Evolutionary conservation across 1,140 invertebrate genomes (phyloP), one percentile per base, ranked within the genome.

Genomic region (Eciton burchellii): DNA sequence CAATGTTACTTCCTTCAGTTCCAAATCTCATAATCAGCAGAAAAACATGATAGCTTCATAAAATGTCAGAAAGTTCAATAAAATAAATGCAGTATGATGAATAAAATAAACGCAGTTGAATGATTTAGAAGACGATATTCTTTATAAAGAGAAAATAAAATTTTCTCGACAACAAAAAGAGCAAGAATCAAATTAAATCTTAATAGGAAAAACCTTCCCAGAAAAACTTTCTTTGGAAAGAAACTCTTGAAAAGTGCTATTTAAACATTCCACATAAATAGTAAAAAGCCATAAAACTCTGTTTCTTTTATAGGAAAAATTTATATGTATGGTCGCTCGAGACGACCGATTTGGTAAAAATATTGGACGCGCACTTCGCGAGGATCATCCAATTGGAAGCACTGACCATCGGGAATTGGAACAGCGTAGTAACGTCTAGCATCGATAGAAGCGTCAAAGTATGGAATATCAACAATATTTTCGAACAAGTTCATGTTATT

Each of bases 401-500:
- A 0, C 91, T 98, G 8, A 98, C 97, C 16, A 95, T 98, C 57
- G 97, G 97, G 1, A 96, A 97, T 81, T 98, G 98, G 97, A 99
- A 99, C 93, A 98, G 97, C 90, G 97, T 99, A 43, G 97, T 99
- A 45, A 99, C 99, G 0, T 99, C 99, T 0, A 99, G 98, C 0
- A 99, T 99, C 68, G 99, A 99, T 93, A 95, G 98, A 83, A 98
- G 98, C 0, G 98, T 99, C 0, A 99, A 99, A 95, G 98, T 99
- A 0, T 99, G 99, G 99, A 99, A 99, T 93, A 99, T 99, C 81
- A 99, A 99, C 91, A 99, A 99, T 91, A 99, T 99, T 89, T 98
- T 99, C 90, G 98, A 99, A 91, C 98, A 99, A 94, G 98, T 99
- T 3, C 97, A 99, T 92, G 97, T 98, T 19, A 98, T 99, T 84